Conservation (phyloP, 2,797 vertebrate species). For the Tragelaphus eurycerus region DNA sequence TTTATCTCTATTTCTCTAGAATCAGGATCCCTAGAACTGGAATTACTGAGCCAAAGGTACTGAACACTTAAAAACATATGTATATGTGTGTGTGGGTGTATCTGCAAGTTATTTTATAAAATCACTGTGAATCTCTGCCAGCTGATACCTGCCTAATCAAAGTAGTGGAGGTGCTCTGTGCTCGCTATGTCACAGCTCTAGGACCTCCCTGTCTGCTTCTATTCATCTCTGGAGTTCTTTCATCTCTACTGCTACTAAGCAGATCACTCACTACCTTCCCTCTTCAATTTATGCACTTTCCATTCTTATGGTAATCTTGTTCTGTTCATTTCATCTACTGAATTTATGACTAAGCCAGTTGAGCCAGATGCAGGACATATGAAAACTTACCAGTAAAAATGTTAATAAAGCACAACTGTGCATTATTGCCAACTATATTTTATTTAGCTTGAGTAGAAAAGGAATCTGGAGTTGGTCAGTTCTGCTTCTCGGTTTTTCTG, state of each 20-base stretch:
- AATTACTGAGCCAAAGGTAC: not conserved
- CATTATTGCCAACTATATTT: not conserved
- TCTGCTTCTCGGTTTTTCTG: not conserved
- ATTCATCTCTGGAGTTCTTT: not conserved
- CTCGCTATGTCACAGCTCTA: not conserved
- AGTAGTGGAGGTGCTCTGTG: not conserved
- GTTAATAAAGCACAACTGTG: not conserved
- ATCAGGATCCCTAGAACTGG: not conserved
- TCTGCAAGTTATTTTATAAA: not conserved
- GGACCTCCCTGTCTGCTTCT: not conserved
- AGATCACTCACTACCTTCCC: not conserved
- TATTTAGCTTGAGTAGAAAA: not conserved
- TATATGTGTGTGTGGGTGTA: not conserved
- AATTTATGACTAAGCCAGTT: not conserved
- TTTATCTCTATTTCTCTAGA: not conserved
- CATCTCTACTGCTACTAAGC: not conserved
- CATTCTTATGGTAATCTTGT: not conserved
- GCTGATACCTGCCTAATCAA: not conserved
- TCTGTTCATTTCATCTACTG: not conserved
- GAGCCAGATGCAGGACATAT: not conserved
- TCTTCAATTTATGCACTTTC: not conserved
- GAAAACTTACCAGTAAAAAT: not conserved
- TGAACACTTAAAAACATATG: not conserved
- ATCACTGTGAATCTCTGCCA: not conserved
- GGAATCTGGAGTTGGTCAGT: not conserved